Evolutionary conservation across 2,888 invertebrate species (phyloP), one percentile per base, ranked within the genome.

Genomic region (Peribatodes rhomboidaria): DNA sequence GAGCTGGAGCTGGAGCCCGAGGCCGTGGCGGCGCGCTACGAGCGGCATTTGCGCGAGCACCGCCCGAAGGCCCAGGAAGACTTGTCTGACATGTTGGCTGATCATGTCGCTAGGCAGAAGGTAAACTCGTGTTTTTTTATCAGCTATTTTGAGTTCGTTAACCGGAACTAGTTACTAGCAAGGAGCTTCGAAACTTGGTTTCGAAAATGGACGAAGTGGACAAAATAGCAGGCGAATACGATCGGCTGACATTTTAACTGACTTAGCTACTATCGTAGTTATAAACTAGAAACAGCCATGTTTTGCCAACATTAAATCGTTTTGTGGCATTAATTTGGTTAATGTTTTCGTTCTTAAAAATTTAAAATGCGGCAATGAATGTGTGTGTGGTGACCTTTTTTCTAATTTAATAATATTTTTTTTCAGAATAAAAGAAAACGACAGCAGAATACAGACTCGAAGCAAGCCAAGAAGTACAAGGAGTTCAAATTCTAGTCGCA

Each of bases 1-100:
- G 99, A 99, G 94, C 91, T 99, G 81, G 99, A 99, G 90, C 94
- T 99, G 90, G 99, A 99, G 86, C 97, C 98, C 61, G 98, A 98
- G 76, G 98, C 98, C 6, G 98, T 99, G 96, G 98, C 98, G 42
- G 97, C 96, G 61, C 94, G 99, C 59, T 99, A 99, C 88, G 99
- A 99, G 84, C 98, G 99, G 76, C 98, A 99, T 71, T 95, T 99
- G 94, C 94, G 98, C 13, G 99, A 99, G 85, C 97, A 98, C 80
- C 97, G 98, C 79, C 97, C 97, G 56, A 69, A 68, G 80, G 93
- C 97, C 59, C 96, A 97, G 79, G 99, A 99, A 92, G 99, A 99
- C 94, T 94, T 99, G 46, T 98, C 98, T 22, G 99, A 99, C 86
- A 99, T 99, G 99, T 95, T 99, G 80, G 99, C 99, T 4, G 99